A percentile compares a stretch with the other conserved stretches of the same genome.
phyloP scores from a whole-genome alignment of 2,113 vertebrate species.

The Labeo rohita region DNA sequence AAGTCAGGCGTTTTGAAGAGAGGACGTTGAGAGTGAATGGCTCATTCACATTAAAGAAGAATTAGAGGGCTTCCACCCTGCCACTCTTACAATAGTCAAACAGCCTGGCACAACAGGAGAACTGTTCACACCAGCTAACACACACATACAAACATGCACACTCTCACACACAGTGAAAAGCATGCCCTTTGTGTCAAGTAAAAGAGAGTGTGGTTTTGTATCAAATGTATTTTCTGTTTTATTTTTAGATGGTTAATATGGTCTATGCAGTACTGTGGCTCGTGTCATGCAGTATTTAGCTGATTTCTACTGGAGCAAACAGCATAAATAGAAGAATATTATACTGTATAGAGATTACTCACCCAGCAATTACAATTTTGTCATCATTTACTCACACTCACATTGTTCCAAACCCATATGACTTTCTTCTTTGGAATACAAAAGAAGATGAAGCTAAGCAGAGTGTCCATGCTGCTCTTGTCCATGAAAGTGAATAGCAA shows the following conservation, averaged over 20 bases:
- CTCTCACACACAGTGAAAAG: conserved; percentile 47
- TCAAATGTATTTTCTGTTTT: conserved; percentile 48
- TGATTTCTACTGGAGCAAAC: not conserved
- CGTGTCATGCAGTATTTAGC: conserved; percentile 6
- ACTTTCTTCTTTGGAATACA: not conserved
- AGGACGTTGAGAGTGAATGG: conserved; percentile 56
- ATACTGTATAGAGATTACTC: not conserved
- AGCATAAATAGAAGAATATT: not conserved
- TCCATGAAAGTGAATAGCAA: not conserved
- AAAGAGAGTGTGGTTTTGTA: conserved; percentile 52
- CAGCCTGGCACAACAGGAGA: conserved; percentile 52
- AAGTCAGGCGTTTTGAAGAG: conserved; percentile 54
- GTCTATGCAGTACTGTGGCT: not conserved
- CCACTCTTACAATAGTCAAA: conserved; percentile 58
- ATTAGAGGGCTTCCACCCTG: conserved; percentile 59
- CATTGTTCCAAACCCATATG: not conserved
- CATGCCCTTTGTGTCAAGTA: conserved; percentile 41
- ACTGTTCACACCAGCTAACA: conserved; percentile 44
- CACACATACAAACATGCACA: conserved; percentile 23
- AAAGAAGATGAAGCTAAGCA: not conserved
- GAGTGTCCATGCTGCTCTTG: not conserved
- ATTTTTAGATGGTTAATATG: conserved; percentile 40
- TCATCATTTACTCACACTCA: not conserved
- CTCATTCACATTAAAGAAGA: conserved; percentile 60
- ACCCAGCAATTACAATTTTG: not conserved